phyloP scores from a whole-genome alignment of 2,113 vertebrate genomes.

The Baryphthengus martii region DNA sequence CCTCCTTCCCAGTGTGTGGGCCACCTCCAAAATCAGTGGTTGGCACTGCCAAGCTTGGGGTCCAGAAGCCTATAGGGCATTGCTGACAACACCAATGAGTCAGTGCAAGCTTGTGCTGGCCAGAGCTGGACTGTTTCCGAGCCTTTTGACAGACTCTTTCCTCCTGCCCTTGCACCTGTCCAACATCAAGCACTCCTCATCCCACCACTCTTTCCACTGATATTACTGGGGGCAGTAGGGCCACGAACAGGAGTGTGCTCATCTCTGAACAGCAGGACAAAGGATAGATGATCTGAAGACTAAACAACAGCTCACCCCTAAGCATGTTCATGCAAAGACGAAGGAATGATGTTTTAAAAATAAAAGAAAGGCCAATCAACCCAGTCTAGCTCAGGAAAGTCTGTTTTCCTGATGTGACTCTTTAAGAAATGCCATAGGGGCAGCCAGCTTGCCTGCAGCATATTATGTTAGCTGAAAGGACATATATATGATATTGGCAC shows the following conservation, averaged over 20 bases:
- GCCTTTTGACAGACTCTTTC: not conserved
- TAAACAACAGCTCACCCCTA: not conserved
- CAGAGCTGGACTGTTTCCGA: not conserved
- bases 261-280: not conserved
- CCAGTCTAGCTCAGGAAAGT: not conserved
- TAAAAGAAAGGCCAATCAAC: not conserved
- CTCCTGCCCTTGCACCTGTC: not conserved
- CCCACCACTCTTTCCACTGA: not conserved
- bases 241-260: accelerated
- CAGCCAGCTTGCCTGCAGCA: not conserved
- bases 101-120: not conserved
- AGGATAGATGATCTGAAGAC: not conserved
- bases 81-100: not conserved
- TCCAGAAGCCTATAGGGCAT: not conserved
- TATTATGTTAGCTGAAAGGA: not conserved
- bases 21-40: not conserved
- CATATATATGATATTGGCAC: not conserved
- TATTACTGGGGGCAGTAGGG: not conserved
- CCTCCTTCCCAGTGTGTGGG: not conserved
- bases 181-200: accelerated
- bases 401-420: not conserved
- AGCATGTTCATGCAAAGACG: not conserved
- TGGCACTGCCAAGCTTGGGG: not conserved
- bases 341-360: not conserved
- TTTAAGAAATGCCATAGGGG: not conserved